Evolutionary conservation across 2,797 vertebrate genomes (phyloP).

Genomic region (Psittacula derbiana): DNA sequence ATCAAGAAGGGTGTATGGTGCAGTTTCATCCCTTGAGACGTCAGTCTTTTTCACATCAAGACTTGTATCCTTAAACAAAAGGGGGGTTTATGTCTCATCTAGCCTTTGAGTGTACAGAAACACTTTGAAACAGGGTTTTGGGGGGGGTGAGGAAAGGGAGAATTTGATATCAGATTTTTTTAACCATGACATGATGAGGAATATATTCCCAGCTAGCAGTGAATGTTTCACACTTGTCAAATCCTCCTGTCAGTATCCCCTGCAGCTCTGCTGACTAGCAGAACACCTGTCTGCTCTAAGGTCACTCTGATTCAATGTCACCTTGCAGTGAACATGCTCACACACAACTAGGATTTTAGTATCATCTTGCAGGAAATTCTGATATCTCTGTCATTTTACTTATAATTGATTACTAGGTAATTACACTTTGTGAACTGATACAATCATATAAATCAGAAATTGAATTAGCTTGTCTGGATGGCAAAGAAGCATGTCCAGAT

Average conservation of each 20-base stretch:
- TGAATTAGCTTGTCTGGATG: not conserved
- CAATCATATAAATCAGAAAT: not conserved
- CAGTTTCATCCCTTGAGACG: not conserved
- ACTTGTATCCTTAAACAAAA: not conserved
- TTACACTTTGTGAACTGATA: not conserved
- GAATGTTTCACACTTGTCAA: not conserved
- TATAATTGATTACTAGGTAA: not conserved
- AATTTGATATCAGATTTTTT: not conserved
- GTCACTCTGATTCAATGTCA: constrained; percentile 19
- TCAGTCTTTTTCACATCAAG: not conserved
- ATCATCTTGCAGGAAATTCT: not conserved
- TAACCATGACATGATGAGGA: not conserved
- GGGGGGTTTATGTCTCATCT: not conserved
- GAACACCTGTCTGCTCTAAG: constrained; percentile 24
- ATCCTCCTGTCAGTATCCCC: constrained; percentile 8
- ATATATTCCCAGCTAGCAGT: not conserved
- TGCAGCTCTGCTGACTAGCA: constrained; percentile 8
- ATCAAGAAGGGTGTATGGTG: not conserved
- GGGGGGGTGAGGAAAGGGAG: not conserved
- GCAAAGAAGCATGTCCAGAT: not conserved
- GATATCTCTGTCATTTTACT: not conserved
- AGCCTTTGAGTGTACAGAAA: not conserved
- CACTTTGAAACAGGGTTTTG: not conserved
- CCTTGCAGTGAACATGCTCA: not conserved
- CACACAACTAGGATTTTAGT: not conserved